Conservation (phyloP, 37 sponge, comb jelly and placozoan species). For the Lycopodina hypogea region DNA sequence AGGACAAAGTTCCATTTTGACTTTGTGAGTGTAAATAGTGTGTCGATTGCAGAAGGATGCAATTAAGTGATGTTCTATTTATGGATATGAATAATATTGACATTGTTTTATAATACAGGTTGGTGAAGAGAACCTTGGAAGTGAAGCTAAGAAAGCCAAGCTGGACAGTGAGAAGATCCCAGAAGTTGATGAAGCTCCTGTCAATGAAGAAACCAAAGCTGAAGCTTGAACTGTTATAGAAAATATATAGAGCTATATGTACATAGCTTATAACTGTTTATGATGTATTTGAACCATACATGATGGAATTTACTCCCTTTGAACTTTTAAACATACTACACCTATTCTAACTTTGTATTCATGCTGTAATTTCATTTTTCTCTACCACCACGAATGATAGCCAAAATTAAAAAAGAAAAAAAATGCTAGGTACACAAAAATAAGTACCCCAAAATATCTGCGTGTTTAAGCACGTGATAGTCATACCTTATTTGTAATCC, state of each 20-base stretch:
- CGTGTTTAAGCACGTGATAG: not conserved
- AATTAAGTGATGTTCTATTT: not conserved
- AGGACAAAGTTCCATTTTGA: no score
- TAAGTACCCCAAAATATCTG: not conserved
- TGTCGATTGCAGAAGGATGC: no score
- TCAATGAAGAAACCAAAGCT: conserved; percentile 8
- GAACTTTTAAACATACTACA: not conserved
- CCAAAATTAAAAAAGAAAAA: no score
- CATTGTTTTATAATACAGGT: conserved; percentile 41
- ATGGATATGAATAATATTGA: no score
- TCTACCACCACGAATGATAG: not conserved
- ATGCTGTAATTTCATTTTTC: not conserved
- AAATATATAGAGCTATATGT: no score
- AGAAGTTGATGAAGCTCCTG: conserved; percentile 19
- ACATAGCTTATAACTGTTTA: not conserved
- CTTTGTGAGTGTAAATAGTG: no score
- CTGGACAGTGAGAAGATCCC: conserved; percentile 20
- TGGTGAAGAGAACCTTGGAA: conserved; percentile 63
- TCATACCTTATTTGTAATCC: no score
- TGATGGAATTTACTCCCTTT: not conserved
- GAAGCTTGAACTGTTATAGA: conserved; percentile 18
- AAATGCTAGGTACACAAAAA: no score
- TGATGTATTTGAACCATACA: not conserved
- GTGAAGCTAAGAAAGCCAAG: conserved; percentile 44
- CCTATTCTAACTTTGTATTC: not conserved